A percentile compares a stretch with the other conserved stretches of the same genome.
Evolutionary conservation across 1,140 invertebrate species (phyloP).

Genomic region (Anastatus disparis): DNA sequence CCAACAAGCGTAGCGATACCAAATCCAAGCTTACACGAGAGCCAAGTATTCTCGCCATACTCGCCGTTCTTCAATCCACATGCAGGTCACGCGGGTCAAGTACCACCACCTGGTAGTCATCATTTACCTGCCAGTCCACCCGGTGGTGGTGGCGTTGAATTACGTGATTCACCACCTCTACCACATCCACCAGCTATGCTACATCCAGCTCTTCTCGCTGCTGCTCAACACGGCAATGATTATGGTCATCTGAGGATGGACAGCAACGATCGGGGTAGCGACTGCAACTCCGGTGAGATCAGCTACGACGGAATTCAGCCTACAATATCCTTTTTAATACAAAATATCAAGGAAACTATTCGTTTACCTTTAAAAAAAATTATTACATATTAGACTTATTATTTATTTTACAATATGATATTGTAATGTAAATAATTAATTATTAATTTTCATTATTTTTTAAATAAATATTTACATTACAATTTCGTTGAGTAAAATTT

Average conservation of each 20-base stretch:
- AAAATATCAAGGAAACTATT: too few relatives aligned
- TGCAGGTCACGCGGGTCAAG: constrained; percentile 63
- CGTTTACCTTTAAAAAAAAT: too few relatives aligned
- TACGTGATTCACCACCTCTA: constrained; percentile 81
- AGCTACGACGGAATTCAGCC: constrained; percentile 89
- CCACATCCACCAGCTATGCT: constrained; percentile 82
- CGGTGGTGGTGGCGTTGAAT: constrained; percentile 74
- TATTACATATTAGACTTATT: too few relatives aligned
- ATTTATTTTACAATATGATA: too few relatives aligned
- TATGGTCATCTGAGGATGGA: constrained; percentile 81
- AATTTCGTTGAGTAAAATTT: too few relatives aligned
- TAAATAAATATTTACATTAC: too few relatives aligned
- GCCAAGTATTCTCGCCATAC: constrained; percentile 91
- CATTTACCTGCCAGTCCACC: constrained; percentile 70
- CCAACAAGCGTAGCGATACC: constrained; percentile 95
- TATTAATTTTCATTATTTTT: too few relatives aligned
- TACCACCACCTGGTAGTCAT: constrained; percentile 65
- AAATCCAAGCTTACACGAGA: constrained; percentile 94
- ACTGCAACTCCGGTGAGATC: constrained; percentile 89
- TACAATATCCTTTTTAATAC: constrained; percentile 91
- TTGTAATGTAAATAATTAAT: too few relatives aligned
- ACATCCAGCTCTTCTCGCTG: constrained; percentile 82
- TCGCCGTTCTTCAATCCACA: constrained; percentile 84
- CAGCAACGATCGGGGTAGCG: constrained; percentile 83
- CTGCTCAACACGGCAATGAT: constrained; percentile 81